Base-by-base conservation (phyloP, 2,113 vertebrate genomes). In the Galbula dea region DNA sequence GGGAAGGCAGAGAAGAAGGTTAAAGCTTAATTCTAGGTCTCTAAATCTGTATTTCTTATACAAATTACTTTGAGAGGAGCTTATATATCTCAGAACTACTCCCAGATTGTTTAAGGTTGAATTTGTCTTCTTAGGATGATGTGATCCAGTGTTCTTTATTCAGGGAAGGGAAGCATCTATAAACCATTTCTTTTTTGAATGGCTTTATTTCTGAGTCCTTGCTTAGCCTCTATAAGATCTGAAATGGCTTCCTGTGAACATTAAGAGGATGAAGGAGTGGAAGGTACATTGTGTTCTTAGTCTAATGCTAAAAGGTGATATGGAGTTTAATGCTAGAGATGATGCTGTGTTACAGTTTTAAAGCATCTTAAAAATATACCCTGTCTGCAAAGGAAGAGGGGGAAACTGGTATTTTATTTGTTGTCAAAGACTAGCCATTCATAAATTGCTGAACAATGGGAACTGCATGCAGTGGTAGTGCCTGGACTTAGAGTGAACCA, bases 401-500 rank as follows among this genome's bases (percentile, higher is more conserved):
- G n/a, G 39, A 55, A 81, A 21, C 15, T 46, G 20, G 32, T 46
- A 63, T 84, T 94, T 82, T 2, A 75, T 75, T 95, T 89, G 73
- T 83, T 88, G 37, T 95, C 80, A 69, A 81, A 95, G 83, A 67
- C 45, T 22, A 69, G 45, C 78, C 90, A 69, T 80, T 94, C 72
- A 86, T 92, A 93, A 95, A 73, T 68, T 93, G 89, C 78, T 67
- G 82, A 92, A 97, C 91, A 96, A 92, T 97, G 88, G 94, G 62
- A 91, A 45, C 36, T 83, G 68, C 84, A 57, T 1, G 24, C 73
- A 67, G 81, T 83, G 85, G 39, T 84, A 86, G 68, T 0, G 39
- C 81, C 77, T 89, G 74, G 88, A 78, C 83, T 90, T 52, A 52
- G 71, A 41, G 78, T 77, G 86, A 96, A 81, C 88, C 88, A 45